phyloP scores from a whole-genome alignment of 1,140 invertebrate species.

The Drosophila sucinea region DNA sequence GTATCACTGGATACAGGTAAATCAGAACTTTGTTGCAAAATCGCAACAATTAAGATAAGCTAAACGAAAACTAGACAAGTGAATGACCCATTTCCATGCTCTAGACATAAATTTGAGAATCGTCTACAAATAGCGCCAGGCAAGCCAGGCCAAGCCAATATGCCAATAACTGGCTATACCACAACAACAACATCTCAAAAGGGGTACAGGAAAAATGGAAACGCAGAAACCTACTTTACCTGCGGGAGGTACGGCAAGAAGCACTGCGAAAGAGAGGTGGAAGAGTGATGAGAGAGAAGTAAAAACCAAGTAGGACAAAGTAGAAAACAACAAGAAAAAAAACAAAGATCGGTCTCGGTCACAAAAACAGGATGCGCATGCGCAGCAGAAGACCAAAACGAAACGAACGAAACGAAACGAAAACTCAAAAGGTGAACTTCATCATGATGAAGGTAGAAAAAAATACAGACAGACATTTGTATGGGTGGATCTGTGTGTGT shows the following conservation, averaged over 20 bases:
- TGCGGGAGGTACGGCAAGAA: background rate
- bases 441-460: constrained; percentile 51
- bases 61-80: constrained; percentile 9
- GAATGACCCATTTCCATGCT: constrained; percentile 51
- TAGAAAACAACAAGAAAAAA: constrained; percentile 47
- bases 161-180: constrained; percentile 48
- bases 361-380: constrained; percentile 75
- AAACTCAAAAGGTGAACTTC: constrained; percentile 68
- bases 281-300: constrained; percentile 12
- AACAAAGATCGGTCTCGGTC: constrained; percentile 25
- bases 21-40: constrained; percentile 46
- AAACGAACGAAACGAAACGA: constrained; percentile 44
- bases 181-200: constrained; percentile 31
- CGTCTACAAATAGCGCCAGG: constrained; percentile 53
- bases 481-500: background rate
- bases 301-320: constrained; percentile 42
- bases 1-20: constrained; percentile 14
- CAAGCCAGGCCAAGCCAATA: background rate
- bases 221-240: constrained; percentile 29
- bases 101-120: constrained; percentile 40
- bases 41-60: constrained; percentile 37
- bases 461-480: constrained; percentile 32
- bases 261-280: constrained; percentile 40
- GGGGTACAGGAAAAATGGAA: constrained; percentile 44
- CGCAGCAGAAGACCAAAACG: constrained; percentile 54